phyloP scores from a whole-genome alignment of 2,113 vertebrate species.

The Seriola aureovittata region DNA sequence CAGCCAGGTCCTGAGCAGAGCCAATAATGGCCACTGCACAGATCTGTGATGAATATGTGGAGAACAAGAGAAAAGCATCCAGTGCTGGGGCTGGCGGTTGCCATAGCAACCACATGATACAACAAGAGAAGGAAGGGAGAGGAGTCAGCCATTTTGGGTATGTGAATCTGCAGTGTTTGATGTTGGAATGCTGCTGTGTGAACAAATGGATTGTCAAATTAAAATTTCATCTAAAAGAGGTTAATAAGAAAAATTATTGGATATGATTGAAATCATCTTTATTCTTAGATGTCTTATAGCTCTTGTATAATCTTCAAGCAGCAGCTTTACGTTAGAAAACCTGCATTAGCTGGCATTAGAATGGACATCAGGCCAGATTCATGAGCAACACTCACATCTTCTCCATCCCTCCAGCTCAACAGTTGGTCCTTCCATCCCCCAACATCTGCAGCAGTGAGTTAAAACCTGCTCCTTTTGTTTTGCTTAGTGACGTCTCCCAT shows the following conservation, averaged over 20 bases:
- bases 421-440: slow-evolving; percentile 56
- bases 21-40: slow-evolving; percentile 44
- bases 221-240: neutral
- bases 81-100: slow-evolving; percentile 46
- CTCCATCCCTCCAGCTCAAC: slow-evolving; percentile 33
- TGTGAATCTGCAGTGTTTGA: slow-evolving; percentile 42
- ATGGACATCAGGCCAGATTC: slow-evolving; percentile 3
- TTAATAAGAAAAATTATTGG: neutral
- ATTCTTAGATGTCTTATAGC: neutral
- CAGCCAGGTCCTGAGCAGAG: slow-evolving; percentile 18
- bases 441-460: slow-evolving; percentile 65
- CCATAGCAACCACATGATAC: slow-evolving; percentile 59
- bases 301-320: slow-evolving; percentile 6
- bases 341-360: neutral
- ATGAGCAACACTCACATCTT: slow-evolving; percentile 19
- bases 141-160: slow-evolving; percentile 64
- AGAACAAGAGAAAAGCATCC: slow-evolving; percentile 39
- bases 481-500: slow-evolving; percentile 53
- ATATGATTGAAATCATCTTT: neutral
- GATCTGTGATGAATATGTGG: slow-evolving; percentile 51
- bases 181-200: slow-evolving; percentile 5
- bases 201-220: neutral
- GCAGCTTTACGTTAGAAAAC: neutral
- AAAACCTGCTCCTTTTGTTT: slow-evolving; percentile 66
- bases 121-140: slow-evolving; percentile 13